Evolutionary conservation across 2,113 vertebrate genomes (phyloP).

Genomic region (Motacilla tschutschensis): DNA sequence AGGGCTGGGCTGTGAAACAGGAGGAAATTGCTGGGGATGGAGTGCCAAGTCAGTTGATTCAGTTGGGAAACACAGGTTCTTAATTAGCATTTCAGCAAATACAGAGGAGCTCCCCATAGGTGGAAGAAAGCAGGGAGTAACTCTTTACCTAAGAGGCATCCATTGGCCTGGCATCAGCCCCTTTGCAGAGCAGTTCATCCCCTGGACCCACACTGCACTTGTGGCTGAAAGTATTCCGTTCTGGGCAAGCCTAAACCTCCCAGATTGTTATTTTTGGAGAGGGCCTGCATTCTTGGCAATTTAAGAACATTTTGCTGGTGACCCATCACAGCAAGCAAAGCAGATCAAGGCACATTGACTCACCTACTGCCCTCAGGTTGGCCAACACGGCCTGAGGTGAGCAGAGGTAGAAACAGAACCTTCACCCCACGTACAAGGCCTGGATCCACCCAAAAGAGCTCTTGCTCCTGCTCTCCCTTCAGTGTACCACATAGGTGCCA

Average conservation of each 20-base stretch:
- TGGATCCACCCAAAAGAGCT: neutral
- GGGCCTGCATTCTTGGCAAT: neutral
- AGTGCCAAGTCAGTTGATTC: slow-evolving; percentile 2
- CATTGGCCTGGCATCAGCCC: neutral
- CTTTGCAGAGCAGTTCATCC: neutral
- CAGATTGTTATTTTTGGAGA: neutral
- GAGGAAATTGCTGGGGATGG: neutral
- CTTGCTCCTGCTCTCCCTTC: neutral
- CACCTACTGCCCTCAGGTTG: neutral
- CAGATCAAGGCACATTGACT: neutral
- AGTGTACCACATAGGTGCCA: rapidly evolving
- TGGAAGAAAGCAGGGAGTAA: neutral
- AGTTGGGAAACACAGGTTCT: slow-evolving; percentile 7
- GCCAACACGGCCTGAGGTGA: neutral
- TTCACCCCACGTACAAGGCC: neutral
- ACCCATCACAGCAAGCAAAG: neutral
- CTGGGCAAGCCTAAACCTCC: neutral
- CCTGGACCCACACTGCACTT: neutral
- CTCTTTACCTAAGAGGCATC: neutral
- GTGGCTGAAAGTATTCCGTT: neutral
- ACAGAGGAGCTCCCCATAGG: neutral
- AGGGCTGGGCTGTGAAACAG: neutral
- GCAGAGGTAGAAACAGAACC: neutral
- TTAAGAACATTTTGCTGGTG: neutral
- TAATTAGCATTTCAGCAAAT: neutral